A percentile compares a stretch with the other conserved stretches of the same genome.
Conservation (phyloP, 2,797 vertebrate genomes). For the Carapus acus region DNA sequence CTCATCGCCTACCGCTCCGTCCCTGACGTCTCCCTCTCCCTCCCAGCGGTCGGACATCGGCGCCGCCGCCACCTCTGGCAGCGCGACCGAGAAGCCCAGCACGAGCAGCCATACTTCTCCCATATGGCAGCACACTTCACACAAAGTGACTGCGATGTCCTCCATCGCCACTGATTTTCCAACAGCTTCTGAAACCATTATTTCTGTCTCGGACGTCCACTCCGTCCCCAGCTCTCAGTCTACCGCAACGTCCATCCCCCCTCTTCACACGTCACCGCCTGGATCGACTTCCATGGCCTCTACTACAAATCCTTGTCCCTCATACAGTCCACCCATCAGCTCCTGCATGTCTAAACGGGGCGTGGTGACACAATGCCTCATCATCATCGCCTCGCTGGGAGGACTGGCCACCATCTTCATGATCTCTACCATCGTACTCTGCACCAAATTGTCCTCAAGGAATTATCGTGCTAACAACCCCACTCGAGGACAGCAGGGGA, state of each 20-base stretch:
- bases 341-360: constrained; percentile 34
- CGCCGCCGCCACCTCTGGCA: not conserved
- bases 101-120: not conserved
- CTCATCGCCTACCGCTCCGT: not conserved
- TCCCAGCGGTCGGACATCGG: not conserved
- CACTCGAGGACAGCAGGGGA: constrained; percentile 55
- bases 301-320: not conserved
- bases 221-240: constrained; percentile 14
- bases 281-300: not conserved
- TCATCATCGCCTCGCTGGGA: constrained; percentile 74
- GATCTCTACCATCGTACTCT: constrained; percentile 74
- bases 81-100: not conserved
- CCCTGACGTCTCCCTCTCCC: not conserved
- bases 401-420: constrained; percentile 77
- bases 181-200: not conserved
- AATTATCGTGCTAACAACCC: constrained; percentile 32
- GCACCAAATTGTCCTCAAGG: constrained; percentile 69
- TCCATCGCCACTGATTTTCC: not conserved
- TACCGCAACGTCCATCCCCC: not conserved
- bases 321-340: not conserved
- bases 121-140: not conserved
- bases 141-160: not conserved
- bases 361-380: constrained; percentile 69
- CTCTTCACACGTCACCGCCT: not conserved
- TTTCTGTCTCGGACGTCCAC: constrained; percentile 6